phyloP scores from a whole-genome alignment of 2,113 vertebrate genomes.

The Hemibagrus wyckioides region DNA sequence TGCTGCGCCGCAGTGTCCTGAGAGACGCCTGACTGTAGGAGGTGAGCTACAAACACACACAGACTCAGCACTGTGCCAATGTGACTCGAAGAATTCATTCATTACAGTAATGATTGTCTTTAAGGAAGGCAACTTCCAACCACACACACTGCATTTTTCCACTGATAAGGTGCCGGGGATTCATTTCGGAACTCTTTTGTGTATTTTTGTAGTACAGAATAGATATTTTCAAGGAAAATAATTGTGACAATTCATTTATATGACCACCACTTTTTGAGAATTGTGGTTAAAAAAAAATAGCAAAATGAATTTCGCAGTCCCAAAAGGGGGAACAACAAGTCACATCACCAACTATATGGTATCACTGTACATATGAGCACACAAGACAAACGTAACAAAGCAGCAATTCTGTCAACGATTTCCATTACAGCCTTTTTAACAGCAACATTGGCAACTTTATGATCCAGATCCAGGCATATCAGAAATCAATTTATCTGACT shows the following conservation, averaged over 20 bases:
- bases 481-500: not conserved
- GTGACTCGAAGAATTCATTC: not conserved
- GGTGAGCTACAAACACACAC: constrained; percentile 69
- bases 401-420: not conserved
- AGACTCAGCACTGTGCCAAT: constrained; percentile 22
- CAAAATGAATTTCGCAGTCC: not conserved
- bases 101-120: not conserved
- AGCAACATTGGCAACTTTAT: not conserved
- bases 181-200: not conserved
- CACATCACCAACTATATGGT: not conserved
- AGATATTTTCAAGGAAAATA: not conserved
- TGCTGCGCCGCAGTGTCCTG: constrained; percentile 72
- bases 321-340: not conserved
- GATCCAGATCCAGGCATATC: not conserved
- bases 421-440: not conserved
- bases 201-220: not conserved
- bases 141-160: not conserved
- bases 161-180: not conserved
- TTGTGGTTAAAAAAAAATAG: not conserved
- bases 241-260: not conserved
- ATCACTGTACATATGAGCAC: not conserved
- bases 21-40: constrained; percentile 73
- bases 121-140: not conserved
- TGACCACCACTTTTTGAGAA: not conserved
- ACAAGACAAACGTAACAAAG: not conserved